Conservation (phyloP, 2,113 vertebrate genomes). For the Geococcyx californianus region DNA sequence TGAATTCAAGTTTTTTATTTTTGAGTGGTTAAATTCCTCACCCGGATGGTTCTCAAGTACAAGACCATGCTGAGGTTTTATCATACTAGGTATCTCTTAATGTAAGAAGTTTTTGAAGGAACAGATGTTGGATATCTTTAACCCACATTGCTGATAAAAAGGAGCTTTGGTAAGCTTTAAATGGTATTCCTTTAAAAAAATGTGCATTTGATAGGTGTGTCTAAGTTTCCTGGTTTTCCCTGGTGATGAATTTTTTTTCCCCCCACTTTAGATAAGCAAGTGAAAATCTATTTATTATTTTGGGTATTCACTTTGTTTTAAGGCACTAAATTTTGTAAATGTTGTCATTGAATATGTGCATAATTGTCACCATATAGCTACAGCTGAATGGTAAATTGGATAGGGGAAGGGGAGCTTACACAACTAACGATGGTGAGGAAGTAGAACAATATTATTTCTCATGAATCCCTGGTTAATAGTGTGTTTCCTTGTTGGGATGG, state of each 20-base stretch:
- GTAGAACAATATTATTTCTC: neutral
- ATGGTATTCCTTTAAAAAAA: neutral
- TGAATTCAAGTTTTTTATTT: neutral
- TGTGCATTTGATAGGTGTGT: neutral
- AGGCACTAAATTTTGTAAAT: neutral
- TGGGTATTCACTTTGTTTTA: neutral
- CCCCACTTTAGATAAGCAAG: neutral
- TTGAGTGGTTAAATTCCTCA: neutral
- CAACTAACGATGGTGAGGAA: neutral
- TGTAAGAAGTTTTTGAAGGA: neutral
- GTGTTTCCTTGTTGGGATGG: neutral
- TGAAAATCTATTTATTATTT: neutral
- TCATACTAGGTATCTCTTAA: neutral
- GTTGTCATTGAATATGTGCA: fast-evolving
- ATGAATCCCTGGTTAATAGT: neutral
- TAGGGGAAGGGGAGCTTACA: neutral
- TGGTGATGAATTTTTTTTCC: neutral
- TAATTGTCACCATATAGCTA: neutral
- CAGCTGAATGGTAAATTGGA: neutral
- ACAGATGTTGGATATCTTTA: neutral
- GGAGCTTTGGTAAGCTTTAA: neutral
- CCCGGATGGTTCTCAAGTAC: neutral
- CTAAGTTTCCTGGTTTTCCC: neutral
- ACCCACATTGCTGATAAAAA: neutral
- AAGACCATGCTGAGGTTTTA: neutral